A percentile compares a stretch with the other conserved stretches of the same genome.
These are phyloP conservation scores for Centropus unirufus DNA, from an alignment of 2,113 vertebrate genomes.

Conservation along the genomic window DNA sequence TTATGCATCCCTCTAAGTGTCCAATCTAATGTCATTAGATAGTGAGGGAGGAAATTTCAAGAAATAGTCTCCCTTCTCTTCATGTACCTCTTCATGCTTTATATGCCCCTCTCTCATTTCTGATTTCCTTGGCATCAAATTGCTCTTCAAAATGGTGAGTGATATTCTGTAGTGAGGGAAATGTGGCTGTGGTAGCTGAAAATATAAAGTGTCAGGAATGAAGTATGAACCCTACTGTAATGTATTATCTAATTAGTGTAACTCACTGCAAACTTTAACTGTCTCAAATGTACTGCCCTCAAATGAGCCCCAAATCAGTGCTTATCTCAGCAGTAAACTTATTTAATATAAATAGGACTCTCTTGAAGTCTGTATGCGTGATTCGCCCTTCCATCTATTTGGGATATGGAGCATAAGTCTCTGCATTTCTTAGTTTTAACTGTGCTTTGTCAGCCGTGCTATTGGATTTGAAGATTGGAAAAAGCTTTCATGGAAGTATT, in stretches of 20 bases:
- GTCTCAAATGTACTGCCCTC: neutral
- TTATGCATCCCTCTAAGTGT: neutral
- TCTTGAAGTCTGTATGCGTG: neutral
- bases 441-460: neutral
- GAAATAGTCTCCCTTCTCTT: neutral
- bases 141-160: neutral
- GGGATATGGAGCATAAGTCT: neutral
- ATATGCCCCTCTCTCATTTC: neutral
- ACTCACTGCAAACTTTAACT: neutral
- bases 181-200: neutral
- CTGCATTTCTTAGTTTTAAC: neutral
- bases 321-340: neutral
- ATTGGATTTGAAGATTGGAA: neutral
- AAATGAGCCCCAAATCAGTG: neutral
- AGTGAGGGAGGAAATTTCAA: neutral
- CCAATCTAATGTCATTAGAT: neutral
- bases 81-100: neutral
- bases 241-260: conserved; percentile 22
- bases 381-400: neutral
- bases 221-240: neutral
- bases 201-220: neutral
- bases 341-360: neutral
- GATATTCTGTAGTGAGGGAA: neutral
- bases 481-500: neutral
- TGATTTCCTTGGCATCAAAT: neutral